A percentile compares a stretch with the other conserved stretches of the same genome.
Evolutionary conservation across 1,140 invertebrate species (phyloP).

Genomic region (Habropoda laboriosa): DNA sequence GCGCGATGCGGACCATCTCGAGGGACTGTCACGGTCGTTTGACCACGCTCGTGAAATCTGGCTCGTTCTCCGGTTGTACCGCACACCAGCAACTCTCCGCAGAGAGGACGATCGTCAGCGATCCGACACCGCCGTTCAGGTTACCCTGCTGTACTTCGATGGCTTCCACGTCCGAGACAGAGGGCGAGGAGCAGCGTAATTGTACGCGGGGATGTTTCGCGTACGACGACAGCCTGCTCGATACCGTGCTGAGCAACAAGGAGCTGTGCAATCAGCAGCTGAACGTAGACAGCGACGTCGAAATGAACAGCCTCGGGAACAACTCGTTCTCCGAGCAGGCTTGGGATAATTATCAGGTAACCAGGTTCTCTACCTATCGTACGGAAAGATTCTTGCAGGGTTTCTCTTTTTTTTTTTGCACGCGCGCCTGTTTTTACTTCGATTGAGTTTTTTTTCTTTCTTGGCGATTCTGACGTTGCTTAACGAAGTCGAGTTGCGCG

Average conservation of each 20-base stretch:
- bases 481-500: no score
- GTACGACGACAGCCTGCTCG: constrained; percentile 71
- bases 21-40: constrained; percentile 65
- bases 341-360: constrained; percentile 91
- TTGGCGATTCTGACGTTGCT: no score
- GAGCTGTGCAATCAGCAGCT: constrained; percentile 67
- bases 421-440: no score
- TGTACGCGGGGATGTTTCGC: constrained; percentile 56
- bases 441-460: no score
- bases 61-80: constrained; percentile 85
- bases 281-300: constrained; percentile 78
- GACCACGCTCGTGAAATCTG: constrained; percentile 84
- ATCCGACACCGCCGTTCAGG: constrained; percentile 82
- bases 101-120: constrained; percentile 84
- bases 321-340: constrained; percentile 94
- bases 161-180: constrained; percentile 77
- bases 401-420: not conserved
- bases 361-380: not conserved
- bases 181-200: constrained; percentile 75
- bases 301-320: constrained; percentile 80
- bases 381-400: not conserved
- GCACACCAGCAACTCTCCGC: constrained; percentile 81
- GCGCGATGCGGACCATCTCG: constrained; percentile 60
- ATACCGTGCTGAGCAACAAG: constrained; percentile 69
- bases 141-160: constrained; percentile 69